phyloP scores from a whole-genome alignment of 2,888 invertebrate species.

The Halictus quadricinctus region DNA sequence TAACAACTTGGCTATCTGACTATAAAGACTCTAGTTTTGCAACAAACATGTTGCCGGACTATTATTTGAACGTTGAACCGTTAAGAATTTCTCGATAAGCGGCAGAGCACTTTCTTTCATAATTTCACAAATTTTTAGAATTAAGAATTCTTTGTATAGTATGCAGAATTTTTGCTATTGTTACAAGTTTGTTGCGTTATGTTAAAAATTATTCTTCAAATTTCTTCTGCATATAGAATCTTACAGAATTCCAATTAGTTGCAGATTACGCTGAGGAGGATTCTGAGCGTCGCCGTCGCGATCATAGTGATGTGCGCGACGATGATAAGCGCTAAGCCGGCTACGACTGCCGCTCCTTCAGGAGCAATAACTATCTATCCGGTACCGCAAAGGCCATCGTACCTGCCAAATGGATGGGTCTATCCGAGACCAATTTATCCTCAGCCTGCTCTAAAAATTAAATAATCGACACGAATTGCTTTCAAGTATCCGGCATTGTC shows the following conservation, averaged over 20 bases:
- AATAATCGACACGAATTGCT: neutral
- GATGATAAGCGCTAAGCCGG: constrained; percentile 25
- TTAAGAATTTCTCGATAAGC: no score
- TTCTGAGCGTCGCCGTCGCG: constrained; percentile 23
- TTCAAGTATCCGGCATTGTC: neutral
- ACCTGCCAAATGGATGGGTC: constrained; percentile 61
- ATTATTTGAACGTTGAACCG: neutral
- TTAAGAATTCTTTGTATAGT: no score
- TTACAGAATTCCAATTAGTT: constrained; percentile 21
- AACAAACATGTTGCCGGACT: no score
- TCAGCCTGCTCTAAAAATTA: neutral
- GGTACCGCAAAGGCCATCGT: constrained; percentile 68
- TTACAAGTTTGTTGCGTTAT: neutral
- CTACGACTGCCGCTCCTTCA: constrained; percentile 50
- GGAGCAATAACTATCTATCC: constrained; percentile 72
- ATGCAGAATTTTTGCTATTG: neutral
- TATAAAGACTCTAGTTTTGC: neutral
- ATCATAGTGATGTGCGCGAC: constrained; percentile 27
- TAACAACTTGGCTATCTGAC: neutral
- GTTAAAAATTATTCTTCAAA: neutral
- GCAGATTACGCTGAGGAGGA: constrained; percentile 38
- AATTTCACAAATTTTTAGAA: no score
- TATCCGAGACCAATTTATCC: constrained; percentile 65
- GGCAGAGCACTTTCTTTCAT: no score
- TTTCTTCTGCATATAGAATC: neutral